Evolutionary conservation across 2,797 vertebrate species (phyloP).

Genomic region (Delichon dasypus): DNA sequence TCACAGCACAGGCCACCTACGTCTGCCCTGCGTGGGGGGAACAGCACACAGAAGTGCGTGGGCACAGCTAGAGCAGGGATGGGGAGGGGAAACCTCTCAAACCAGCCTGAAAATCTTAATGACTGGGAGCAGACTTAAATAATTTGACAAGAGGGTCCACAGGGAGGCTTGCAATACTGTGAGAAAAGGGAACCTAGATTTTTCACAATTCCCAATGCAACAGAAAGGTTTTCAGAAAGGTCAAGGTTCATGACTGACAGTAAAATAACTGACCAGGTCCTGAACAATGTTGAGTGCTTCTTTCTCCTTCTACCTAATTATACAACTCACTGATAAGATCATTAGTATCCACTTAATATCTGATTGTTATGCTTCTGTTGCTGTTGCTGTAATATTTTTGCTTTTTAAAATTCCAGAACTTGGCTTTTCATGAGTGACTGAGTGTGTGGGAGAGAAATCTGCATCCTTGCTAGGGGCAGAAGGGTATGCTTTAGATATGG

Average conservation of each 20-base stretch:
- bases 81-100: background rate
- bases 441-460: slow-evolving; percentile 20
- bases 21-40: fast-evolving
- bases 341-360: slow-evolving; percentile 2
- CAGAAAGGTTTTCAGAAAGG: background rate
- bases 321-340: background rate
- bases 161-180: background rate
- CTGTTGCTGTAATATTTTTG: slow-evolving; percentile 30
- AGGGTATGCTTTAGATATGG: background rate
- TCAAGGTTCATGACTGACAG: background rate
- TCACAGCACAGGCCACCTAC: background rate
- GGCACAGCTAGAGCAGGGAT: background rate
- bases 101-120: background rate
- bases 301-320: background rate
- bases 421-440: slow-evolving; percentile 16
- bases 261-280: background rate
- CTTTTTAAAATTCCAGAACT: slow-evolving; percentile 23
- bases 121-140: background rate
- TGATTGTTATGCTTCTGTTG: slow-evolving; percentile 17
- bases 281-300: background rate
- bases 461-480: background rate
- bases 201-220: background rate
- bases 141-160: background rate
- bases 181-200: background rate
- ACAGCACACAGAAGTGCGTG: fast-evolving